Percentiles rank a stretch among this genome's conserved stretches.
These are phyloP conservation scores for Lethrus apterus DNA, from an alignment of 1,140 invertebrate species.

Conservation along the genomic window DNA sequence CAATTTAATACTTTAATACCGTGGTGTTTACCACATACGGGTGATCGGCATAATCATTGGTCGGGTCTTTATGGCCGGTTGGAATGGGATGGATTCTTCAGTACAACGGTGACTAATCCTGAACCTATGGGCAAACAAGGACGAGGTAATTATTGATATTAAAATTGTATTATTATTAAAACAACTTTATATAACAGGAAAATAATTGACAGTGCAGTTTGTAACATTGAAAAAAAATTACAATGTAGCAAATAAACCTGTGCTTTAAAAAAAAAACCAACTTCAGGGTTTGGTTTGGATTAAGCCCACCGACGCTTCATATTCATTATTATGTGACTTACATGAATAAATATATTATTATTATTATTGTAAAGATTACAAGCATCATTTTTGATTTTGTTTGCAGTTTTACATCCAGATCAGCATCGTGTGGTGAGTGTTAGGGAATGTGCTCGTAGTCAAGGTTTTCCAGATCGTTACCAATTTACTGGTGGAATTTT, in stretches of 20 bases:
- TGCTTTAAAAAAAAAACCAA: too few species aligned
- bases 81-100: constrained; percentile 80
- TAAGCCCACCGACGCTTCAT: too few species aligned
- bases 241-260: too few species aligned
- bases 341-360: too few species aligned
- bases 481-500: constrained; percentile 67
- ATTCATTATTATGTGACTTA: too few species aligned
- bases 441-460: constrained; percentile 77
- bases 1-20: constrained; percentile 84
- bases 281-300: too few species aligned
- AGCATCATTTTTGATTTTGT: constrained; percentile 17
- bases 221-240: too few species aligned
- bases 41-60: constrained; percentile 82
- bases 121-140: constrained; percentile 89
- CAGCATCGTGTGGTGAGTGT: constrained; percentile 78
- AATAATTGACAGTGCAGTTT: too few species aligned
- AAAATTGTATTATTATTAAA: constrained; percentile 3
- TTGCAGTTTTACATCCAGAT: constrained; percentile 67
- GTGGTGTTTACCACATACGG: constrained; percentile 86
- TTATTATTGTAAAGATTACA: neutral
- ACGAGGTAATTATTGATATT: constrained; percentile 36
- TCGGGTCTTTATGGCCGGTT: constrained; percentile 67
- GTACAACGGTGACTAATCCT: constrained; percentile 81
- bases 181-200: too few species aligned
- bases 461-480: constrained; percentile 78